Percentiles rank a stretch among this genome's conserved stretches.
Conservation (phyloP, 2,113 vertebrate genomes). For the Dendrocopos noguchii region DNA sequence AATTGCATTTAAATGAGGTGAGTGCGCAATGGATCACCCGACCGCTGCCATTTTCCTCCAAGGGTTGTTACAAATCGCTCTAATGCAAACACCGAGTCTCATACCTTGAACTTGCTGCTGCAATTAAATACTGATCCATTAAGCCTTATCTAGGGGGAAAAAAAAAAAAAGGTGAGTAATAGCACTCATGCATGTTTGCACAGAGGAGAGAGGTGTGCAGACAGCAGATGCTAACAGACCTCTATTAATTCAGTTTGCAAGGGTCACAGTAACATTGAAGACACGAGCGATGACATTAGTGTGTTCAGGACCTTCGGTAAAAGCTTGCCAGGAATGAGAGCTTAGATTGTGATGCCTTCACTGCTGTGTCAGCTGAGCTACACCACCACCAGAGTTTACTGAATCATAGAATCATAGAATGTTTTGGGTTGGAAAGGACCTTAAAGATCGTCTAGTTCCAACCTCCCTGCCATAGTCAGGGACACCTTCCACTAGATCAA, state of each 20-base stretch:
- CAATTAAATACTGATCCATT: conserved; percentile 52
- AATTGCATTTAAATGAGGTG: conserved; percentile 51
- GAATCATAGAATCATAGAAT: not conserved
- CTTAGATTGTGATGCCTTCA: not conserved
- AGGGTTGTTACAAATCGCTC: conserved; percentile 5
- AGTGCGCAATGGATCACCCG: not conserved
- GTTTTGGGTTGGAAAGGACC: too few species aligned
- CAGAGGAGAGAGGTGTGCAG: not conserved
- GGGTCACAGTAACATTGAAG: not conserved
- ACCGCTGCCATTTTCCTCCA: not conserved
- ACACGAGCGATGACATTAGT: not conserved
- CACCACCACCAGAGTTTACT: not conserved
- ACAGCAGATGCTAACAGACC: not conserved
- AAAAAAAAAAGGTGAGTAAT: not conserved
- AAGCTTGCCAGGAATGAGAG: conserved; percentile 1
- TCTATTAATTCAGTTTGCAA: not conserved
- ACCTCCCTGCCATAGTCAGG: too few species aligned
- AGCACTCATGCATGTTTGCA: not conserved
- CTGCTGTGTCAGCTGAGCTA: conserved; percentile 7
- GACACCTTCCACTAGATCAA: too few species aligned
- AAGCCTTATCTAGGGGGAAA: not conserved
- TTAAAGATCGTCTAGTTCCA: too few species aligned
- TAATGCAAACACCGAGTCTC: not conserved
- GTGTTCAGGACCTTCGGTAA: not conserved
- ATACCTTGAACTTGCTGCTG: not conserved